Base-by-base conservation (phyloP, 2,888 invertebrate species). In the Patella ulyssiponensis region DNA sequence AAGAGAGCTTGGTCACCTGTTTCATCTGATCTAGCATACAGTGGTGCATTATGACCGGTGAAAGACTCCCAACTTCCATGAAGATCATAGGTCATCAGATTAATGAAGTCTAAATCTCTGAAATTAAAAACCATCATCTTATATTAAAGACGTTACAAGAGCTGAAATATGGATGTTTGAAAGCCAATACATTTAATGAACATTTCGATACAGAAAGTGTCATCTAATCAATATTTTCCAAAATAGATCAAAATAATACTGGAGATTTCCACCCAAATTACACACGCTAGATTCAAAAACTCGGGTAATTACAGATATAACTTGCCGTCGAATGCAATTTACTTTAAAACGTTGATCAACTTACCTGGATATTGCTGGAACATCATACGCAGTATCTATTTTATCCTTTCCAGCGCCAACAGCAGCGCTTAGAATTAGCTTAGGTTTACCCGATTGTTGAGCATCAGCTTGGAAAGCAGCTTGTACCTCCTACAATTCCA, bases 71-170 rank as follows among this genome's bases (percentile, higher is more conserved):
- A 91, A 70, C 76, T 75, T 17, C 86, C 87, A 76, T 91, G 87
- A 7, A 91, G 83, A 80, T 92, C 91, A 78, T 91, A 91, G 2
- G 89, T 82, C 91, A 91, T 91, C 69, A 91, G 75, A 81, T 86
- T 87, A 74, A 91, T 83, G 79, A 89, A 87, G 79, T 91, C 90
- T 17, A 90, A 77, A 69, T 84, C 79, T 73, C 90, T 90, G 74
- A 58, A 79, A 70, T 20, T 15, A 15, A 51, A 51, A 33, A 33
- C 3, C 44, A 44, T 9, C 44, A 44, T 44, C 44, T 44, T 44
- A 44, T 7, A 44, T 44, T 44, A 44, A 7, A 44, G 33, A 3
- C 3, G 33, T 33, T 33, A 33, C 2, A 27, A 27, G 7, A 33
- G 33, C 33, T 33, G 33, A 44, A 44, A 44, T 44, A 44, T 44